Evolutionary conservation across 2,797 vertebrate genomes (phyloP).

Genomic region (Halcyon smyrnensis): DNA sequence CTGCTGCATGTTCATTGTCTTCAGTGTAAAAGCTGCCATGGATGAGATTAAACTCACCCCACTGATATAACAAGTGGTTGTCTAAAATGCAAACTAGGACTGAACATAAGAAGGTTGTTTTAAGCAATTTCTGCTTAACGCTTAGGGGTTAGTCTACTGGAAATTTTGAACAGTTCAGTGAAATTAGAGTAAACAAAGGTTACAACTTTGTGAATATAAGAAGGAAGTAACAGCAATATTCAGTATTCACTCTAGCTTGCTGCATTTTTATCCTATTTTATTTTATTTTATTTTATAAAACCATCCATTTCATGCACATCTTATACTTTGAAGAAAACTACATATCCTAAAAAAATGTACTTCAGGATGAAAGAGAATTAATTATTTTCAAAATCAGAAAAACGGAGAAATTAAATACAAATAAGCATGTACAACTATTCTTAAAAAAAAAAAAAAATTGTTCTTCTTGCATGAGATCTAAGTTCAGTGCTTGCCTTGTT

Average conservation of each 20-base stretch:
- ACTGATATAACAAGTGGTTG: neutral
- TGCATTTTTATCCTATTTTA: too few relatives aligned
- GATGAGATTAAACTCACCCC: neutral
- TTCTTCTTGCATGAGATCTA: neutral
- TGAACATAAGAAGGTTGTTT: neutral
- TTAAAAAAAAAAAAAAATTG: neutral
- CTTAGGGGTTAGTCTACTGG: neutral
- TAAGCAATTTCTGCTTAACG: neutral
- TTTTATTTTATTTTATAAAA: neutral
- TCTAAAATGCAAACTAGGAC: neutral
- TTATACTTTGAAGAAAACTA: neutral
- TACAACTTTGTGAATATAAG: neutral
- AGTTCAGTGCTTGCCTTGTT: neutral
- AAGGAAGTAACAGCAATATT: neutral
- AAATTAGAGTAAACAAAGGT: neutral
- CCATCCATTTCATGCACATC: neutral
- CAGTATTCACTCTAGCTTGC: accelerated
- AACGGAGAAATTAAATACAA: too few relatives aligned
- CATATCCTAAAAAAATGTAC: neutral
- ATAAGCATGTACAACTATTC: neutral
- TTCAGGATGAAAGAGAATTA: neutral
- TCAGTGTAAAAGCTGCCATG: neutral
- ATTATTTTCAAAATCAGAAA: neutral
- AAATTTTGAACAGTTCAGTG: neutral
- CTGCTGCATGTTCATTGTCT: neutral